These are phyloP conservation scores for Malurus leucopterus DNA, from an alignment of 2,797 vertebrate species.

Conservation along the genomic window DNA sequence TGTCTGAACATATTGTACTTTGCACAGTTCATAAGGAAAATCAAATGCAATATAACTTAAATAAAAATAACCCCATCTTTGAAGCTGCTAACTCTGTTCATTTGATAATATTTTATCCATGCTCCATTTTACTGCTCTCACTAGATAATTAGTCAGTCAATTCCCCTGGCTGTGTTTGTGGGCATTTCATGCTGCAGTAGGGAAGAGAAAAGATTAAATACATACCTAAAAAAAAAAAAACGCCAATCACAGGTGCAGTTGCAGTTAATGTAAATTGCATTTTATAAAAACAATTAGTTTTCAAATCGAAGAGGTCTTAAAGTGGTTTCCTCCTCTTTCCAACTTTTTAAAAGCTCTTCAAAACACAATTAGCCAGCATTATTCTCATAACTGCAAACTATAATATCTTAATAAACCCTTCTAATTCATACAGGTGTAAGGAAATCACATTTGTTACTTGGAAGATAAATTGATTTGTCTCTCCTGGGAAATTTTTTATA, in stretches of 20 bases:
- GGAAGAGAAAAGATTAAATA: not conserved
- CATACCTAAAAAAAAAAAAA: not conserved
- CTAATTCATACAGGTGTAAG: not conserved
- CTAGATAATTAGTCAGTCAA: not conserved
- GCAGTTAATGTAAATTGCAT: not conserved
- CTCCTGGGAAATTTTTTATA: not conserved
- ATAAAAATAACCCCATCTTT: constrained; percentile 8
- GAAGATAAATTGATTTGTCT: not conserved
- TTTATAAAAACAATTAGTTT: not conserved
- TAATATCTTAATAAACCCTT: not conserved
- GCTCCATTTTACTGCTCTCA: not conserved
- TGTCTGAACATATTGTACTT: constrained; percentile 49
- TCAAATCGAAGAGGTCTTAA: not conserved
- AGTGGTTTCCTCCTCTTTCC: not conserved
- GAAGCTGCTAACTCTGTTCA: not conserved
- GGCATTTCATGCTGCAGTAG: not conserved
- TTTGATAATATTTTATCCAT: not conserved
- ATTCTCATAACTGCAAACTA: not conserved
- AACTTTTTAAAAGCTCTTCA: not conserved
- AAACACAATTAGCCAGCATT: not conserved
- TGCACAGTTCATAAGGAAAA: not conserved
- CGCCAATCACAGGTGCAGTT: not conserved
- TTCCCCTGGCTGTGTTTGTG: not conserved
- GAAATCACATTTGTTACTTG: not conserved
- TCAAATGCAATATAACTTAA: not conserved